These are phyloP conservation scores for Pseudoatta argentina DNA, from an alignment of 1,140 invertebrate genomes.

Conservation along the genomic window DNA sequence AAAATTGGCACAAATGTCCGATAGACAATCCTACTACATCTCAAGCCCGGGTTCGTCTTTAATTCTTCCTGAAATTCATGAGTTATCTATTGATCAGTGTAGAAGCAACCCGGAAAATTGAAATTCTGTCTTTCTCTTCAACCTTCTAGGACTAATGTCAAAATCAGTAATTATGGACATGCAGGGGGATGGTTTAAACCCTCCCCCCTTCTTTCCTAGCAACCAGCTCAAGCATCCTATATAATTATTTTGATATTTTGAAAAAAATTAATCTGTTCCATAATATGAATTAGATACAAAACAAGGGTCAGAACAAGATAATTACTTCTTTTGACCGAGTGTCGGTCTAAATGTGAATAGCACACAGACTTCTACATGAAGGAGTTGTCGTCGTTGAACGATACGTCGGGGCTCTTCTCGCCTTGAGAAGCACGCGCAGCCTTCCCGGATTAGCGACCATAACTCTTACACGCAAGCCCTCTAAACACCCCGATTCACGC, in stretches of 20 bases:
- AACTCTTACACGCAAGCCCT: conserved; percentile 70
- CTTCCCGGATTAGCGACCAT: conserved; percentile 79
- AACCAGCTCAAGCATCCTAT: too few species aligned
- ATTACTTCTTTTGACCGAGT: neutral
- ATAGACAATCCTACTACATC: neutral
- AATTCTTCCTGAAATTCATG: neutral
- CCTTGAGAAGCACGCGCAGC: conserved; percentile 59
- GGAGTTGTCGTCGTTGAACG: conserved; percentile 65
- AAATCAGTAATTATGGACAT: too few species aligned
- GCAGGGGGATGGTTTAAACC: too few species aligned
- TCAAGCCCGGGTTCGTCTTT: neutral
- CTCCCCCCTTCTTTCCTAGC: too few species aligned
- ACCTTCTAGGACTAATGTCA: too few species aligned
- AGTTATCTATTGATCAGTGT: neutral
- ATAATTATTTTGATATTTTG: too few species aligned
- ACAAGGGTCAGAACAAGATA: neutral
- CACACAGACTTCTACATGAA: conserved; percentile 5
- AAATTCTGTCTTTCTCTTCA: neutral
- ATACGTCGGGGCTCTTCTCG: conserved; percentile 70
- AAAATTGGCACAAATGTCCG: neutral
- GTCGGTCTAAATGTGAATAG: conserved; percentile 32
- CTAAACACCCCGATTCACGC: conserved; percentile 56
- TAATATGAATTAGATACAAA: neutral
- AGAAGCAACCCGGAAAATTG: neutral
- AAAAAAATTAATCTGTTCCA: neutral